Conservation (phyloP, 1,140 invertebrate genomes). For the Metaphire vulgaris region DNA sequence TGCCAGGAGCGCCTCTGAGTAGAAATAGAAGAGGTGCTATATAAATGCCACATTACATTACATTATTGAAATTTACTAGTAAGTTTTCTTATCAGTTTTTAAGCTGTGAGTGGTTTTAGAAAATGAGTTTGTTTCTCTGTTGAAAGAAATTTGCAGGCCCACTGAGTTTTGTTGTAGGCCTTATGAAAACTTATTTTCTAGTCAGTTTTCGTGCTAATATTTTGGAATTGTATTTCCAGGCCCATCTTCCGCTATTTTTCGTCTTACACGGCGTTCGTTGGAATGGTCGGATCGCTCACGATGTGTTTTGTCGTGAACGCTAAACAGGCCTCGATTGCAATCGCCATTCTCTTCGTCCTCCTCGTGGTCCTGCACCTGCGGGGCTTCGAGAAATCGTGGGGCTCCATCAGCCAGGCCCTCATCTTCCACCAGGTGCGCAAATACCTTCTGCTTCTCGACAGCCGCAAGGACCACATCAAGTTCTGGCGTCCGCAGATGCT, state of each 20-base stretch:
- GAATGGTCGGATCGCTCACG: slow-evolving; percentile 73
- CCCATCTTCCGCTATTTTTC: slow-evolving; percentile 95
- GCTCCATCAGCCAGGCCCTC: slow-evolving; percentile 93
- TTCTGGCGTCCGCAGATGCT: slow-evolving; percentile 98
- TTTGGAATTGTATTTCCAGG: no score
- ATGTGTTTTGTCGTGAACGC: slow-evolving; percentile 96
- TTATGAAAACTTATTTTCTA: no score
- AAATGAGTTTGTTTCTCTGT: no score
- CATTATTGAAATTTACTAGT: no score
- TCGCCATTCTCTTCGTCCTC: slow-evolving; percentile 76
- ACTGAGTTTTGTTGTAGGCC: no score
- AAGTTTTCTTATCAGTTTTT: no score
- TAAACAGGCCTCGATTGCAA: slow-evolving; percentile 77
- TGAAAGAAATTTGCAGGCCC: no score
- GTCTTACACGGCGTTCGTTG: slow-evolving; percentile 83
- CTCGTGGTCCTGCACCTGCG: slow-evolving; percentile 84
- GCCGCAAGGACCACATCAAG: slow-evolving; percentile 94
- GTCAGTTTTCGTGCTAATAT: no score
- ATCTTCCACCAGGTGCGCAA: slow-evolving; percentile 92
- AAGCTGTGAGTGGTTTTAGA: no score
- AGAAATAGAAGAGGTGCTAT: no score
- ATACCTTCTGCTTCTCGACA: slow-evolving; percentile 89
- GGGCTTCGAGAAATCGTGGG: slow-evolving; percentile 83
- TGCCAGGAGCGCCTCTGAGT: no score
- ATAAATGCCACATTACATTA: no score